Base-by-base conservation (phyloP, 2,113 vertebrate genomes). In the Reinhardtius hippoglossoides region DNA sequence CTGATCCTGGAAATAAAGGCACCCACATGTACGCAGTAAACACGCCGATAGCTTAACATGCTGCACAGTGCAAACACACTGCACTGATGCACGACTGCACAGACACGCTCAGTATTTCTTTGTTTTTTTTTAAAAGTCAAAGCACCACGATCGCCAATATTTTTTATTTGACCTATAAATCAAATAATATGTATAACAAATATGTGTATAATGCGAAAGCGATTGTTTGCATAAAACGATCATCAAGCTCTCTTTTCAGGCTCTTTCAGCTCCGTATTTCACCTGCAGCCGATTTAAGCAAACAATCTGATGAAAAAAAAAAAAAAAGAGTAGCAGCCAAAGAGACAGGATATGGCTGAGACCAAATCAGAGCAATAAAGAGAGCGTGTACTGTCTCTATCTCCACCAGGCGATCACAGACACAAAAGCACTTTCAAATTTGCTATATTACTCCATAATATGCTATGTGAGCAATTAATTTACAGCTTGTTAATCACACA, bases 1-100 rank as follows among this genome's bases (percentile, higher is more conserved):
- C 61, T 35, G 54, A 80, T 84, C 48, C 66, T 66, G 55, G 48
- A 82, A 78, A 83, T 46, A 59, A 63, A 72, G 58, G 16, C 37
- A 65, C 48, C 63, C 50, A 68, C 27, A 55, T 10, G 69, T 18
- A 70, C 10, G 2, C 42, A 27, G 26, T 46, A 57, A 56, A 67
- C 58, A 86, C 69, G 42, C 35, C 8, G 44, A 8, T 48, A 63
- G 24, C 7, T 15, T 21, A 71, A 13, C 71, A 79, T 24, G 40
- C 21, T 68, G 61, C 18, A 68, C 14, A 40, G 37, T 62, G 27
- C 18, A 35, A 70, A 48, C 35, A 54, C 15, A 5, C 56, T 72
- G 0, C 40, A 58, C 37, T 65, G 27, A n/a, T 21, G 18, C 54
- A 67, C 31, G 50, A 52, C 50, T 20, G 50, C 50, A n/a, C 50